These are phyloP conservation scores for Morinoia aosen DNA, from an alignment of 2,888 invertebrate species.

Conservation along the genomic window DNA sequence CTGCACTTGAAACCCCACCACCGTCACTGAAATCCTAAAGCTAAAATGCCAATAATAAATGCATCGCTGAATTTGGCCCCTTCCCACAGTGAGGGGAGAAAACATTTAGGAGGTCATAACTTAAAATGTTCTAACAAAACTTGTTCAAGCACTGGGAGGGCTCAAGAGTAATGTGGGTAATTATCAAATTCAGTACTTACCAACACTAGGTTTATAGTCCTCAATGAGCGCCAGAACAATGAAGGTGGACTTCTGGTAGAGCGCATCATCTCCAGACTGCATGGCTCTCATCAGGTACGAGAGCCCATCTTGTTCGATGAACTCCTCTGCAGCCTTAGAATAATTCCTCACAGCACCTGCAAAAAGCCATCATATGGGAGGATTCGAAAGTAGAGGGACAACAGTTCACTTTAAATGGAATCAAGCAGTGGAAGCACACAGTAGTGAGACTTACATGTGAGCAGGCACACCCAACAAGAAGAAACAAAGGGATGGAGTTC, in stretches of 20 bases:
- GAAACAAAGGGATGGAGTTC: too few relatives aligned
- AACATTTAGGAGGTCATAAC: neutral
- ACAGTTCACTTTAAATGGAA: neutral
- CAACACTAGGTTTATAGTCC: neutral
- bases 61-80: neutral
- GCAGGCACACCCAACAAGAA: too few relatives aligned
- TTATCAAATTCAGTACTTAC: neutral
- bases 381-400: neutral
- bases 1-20: neutral
- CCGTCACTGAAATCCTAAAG: neutral
- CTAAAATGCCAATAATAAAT: neutral
- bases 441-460: neutral
- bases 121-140: neutral
- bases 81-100: neutral
- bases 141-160: neutral
- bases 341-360: slow-evolving; percentile 80
- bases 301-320: slow-evolving; percentile 80
- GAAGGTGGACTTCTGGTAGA: slow-evolving; percentile 82
- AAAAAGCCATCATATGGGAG: slow-evolving; percentile 59
- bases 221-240: slow-evolving; percentile 70
- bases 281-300: slow-evolving; percentile 78
- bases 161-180: neutral
- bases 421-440: neutral
- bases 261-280: slow-evolving; percentile 75
- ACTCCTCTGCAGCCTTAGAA: slow-evolving; percentile 76